Base-by-base conservation (phyloP, 2,888 invertebrate species). In the Ctenicera cuprea region DNA sequence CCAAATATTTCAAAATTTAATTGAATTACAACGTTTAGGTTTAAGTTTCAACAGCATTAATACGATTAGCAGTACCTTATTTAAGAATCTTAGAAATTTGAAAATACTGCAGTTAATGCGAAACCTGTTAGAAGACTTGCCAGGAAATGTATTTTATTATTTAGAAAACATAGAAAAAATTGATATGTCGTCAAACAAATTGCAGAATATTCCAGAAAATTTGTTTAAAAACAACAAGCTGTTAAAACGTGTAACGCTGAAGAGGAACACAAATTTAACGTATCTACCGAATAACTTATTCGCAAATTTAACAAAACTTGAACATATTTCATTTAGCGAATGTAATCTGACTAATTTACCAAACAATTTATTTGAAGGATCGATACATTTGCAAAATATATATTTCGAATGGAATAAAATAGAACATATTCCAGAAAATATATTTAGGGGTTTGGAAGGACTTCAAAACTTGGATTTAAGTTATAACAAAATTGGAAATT, bases 1-100 rank as follows among this genome's bases (percentile, higher is more conserved):
- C 1, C 90, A 89, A 71, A 86, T 92, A 65, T 94, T 94, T 83
- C 87, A 89, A 37, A 90, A 91, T 83, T 88, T 92, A 79, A 88
- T 87, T 64, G 89, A 90, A 78, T 84, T 94, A 72, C 86, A 87
- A 66, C 88, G 90, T 57, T 86, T 95, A 63, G 92, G 93, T 79
- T 84, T 95, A 33, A 92, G 92, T 91, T 89, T 90, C 80, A 95
- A 94, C 83, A 89, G 90, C 78, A 87, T 95, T 69, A 89, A 88
- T 26, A 90, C 91, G 85, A 88, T 94, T 43, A 89, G 91, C 14
- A 88, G 90, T 74, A 88, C 90, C 70, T 88, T 91, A 74, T 93
- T 94, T 82, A 89, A 90, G 33, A 90, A 92, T 54, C 88, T 93
- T 1, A 86, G 88, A 30, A 90, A 90, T 0, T 87, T 95, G 3